Base-by-base conservation (phyloP, 2,888 invertebrate species). In the Petrolisthes cinctipes region DNA sequence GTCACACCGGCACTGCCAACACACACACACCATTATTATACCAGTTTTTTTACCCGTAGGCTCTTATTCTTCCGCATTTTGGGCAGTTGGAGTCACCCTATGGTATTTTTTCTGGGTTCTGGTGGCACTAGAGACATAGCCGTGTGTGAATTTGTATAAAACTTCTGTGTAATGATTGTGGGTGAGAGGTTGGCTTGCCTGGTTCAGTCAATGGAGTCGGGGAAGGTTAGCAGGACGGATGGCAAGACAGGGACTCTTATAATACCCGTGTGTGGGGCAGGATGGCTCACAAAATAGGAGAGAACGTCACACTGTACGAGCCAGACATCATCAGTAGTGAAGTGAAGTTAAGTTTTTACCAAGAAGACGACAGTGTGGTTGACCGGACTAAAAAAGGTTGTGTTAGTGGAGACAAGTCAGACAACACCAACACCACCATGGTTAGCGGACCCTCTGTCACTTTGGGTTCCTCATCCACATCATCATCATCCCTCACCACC, bases 301-400 rank as follows among this genome's bases (percentile, higher is more conserved):
- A 86, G 90, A 85, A 90, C 86, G 88, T 83, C 83, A 82, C 66
- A 56, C 82, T 81, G 79, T 91, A 88, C 9, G 91, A 91, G 86
- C 89, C 89, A 56, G 88, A 90, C 71, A 86, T 79, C 51, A 86
- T 79, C 51, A 66, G 73, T 66, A 57, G 83, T 76, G 82, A 23
- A 53, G 85, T 73, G 75, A 87, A 90, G 84, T 83, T 85, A 61
- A n/a, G 84, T 54, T 53, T 82, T 81, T 83, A 83, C 11, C 73
- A 96, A 61, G 73, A 68, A 4, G 85, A 85, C 23, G 79, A 85
- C 20, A 71, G 66, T 61, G 82, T 85, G n/a, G 85, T 85, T 20
- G 82, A 88, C 54, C 85, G 88, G 88, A 88, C 88, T 85, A 88
- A 68, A 57, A 54, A 61, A 14, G n/a, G 75, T 73, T 54, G 71